Base-by-base conservation (phyloP, 2,113 vertebrate genomes). In the Bos indicus region DNA sequence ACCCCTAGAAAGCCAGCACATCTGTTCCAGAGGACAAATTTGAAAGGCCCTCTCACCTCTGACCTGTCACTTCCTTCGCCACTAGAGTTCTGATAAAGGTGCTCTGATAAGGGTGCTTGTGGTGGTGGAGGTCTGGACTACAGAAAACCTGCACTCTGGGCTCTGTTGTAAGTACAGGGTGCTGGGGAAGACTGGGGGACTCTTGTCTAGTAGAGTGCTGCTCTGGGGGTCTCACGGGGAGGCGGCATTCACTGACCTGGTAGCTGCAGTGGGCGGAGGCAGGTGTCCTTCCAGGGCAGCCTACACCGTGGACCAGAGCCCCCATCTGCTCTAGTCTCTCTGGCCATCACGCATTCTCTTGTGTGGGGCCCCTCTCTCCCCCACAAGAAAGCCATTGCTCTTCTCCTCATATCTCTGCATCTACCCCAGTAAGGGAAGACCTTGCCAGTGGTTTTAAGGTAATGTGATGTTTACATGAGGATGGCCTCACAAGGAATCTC, bases 251-350 rank as follows among this genome's bases (percentile, higher is more conserved):
- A 7, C 12, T 1, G 10, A 51, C 51, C 16, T 36, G 51, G 43
- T 16, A 11, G 3, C 25, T 43, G 1, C 3, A 17, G 5, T 8
- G 46, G 46, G 9, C 19, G 2, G 43, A 26, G 11, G 16, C n/a
- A 3, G 25, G 19, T 9, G 25, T 40, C 2, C 21, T 51, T 13
- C 23, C 4, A 7, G 9, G 17, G 10, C 59, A 6, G 4, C 12
- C 5, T 19, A 0, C 14, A 3, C 14, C 54, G 25, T n/a, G n/a
- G 43, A 11, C 36, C 28, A 28, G 15, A 26, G 28, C n/a, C 19
- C 12, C 51, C 7, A 5, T 7, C 40, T 78, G 81, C 62, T 62
- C 87, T 21, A 21, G 26, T 36, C 48, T 81, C 43, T 16, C 17
- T 12, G 12, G 92, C 51, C 7, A 9, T 13, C 36, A n/a, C 0